Percentiles rank a stretch among this genome's conserved stretches.
These are phyloP conservation scores for Benthosema pterotum DNA, from an alignment of 2,797 vertebrate genomes.

Conservation along the genomic window DNA sequence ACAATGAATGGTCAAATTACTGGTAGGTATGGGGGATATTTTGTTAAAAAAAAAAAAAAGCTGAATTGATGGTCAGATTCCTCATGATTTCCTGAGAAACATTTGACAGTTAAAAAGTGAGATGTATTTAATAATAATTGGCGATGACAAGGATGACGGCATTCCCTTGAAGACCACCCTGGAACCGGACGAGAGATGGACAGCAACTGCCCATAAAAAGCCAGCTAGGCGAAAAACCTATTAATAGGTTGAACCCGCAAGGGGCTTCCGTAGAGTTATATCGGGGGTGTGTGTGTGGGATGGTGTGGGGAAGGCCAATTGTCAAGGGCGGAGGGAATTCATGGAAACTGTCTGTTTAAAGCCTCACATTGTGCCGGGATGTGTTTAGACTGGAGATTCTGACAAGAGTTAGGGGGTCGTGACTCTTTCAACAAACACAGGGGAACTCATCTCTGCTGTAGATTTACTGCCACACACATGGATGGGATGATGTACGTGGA, in stretches of 20 bases:
- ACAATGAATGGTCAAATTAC: too few species aligned
- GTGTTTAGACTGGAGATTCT: conserved; percentile 60
- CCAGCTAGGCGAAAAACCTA: conserved; percentile 54
- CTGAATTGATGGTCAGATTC: too few species aligned
- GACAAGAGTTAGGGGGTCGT: conserved; percentile 58
- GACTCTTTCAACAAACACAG: conserved; percentile 73
- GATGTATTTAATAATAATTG: conserved; percentile 31
- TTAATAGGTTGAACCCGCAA: conserved; percentile 34
- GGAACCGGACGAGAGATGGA: conserved; percentile 26
- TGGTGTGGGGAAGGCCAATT: conserved; percentile 28
- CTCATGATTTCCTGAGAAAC: too few species aligned
- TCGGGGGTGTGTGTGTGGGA: background rate
- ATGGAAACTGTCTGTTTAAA: conserved; percentile 44
- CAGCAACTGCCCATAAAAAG: background rate
- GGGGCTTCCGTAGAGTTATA: conserved; percentile 55
- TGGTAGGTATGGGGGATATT: too few species aligned
- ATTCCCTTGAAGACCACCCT: conserved; percentile 42
- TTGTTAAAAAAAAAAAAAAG: too few species aligned
- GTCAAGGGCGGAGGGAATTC: conserved; percentile 36
- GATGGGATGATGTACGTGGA: conserved; percentile 41
- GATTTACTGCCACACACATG: conserved; percentile 68
- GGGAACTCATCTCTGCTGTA: conserved; percentile 61
- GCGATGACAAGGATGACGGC: conserved; percentile 38
- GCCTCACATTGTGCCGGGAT: background rate
- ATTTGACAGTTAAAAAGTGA: too few species aligned